A percentile compares a stretch with the other conserved stretches of the same genome.
Conservation (phyloP, 2,113 vertebrate species). For the Ancistrus triradiatus region DNA sequence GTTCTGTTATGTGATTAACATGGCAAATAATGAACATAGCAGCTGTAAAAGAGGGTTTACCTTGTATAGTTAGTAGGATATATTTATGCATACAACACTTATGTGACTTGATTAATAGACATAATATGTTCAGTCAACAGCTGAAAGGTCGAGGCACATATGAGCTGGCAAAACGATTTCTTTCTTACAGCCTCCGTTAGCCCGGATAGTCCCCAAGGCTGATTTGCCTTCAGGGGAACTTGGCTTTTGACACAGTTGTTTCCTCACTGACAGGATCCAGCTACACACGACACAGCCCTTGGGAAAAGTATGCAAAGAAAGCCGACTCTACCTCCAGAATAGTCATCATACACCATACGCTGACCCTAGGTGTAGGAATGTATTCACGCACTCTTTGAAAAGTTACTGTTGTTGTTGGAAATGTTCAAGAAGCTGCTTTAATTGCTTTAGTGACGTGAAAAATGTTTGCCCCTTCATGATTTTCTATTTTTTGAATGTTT, state of each 20-base stretch:
- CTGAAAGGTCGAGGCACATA: constrained; percentile 2
- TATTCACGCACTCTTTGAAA: neutral
- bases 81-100: neutral
- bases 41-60: too few species aligned
- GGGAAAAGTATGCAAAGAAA: neutral
- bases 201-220: constrained; percentile 25
- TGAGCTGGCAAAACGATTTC: constrained; percentile 14
- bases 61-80: too few species aligned
- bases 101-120: constrained; percentile 2
- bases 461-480: too few species aligned
- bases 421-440: too few species aligned
- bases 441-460: too few species aligned
- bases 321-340: neutral
- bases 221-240: constrained; percentile 25
- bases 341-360: neutral
- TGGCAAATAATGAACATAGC: too few species aligned
- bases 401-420: too few species aligned
- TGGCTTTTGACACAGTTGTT: constrained; percentile 32
- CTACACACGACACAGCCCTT: constrained; percentile 10
- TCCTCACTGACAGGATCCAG: constrained; percentile 36
- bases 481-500: too few species aligned
- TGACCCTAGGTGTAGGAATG: neutral
- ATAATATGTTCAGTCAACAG: neutral
- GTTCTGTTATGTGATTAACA: too few species aligned
- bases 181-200: neutral